phyloP scores from a whole-genome alignment of 1,140 invertebrate species.

The Himalopsyche phryganea region DNA sequence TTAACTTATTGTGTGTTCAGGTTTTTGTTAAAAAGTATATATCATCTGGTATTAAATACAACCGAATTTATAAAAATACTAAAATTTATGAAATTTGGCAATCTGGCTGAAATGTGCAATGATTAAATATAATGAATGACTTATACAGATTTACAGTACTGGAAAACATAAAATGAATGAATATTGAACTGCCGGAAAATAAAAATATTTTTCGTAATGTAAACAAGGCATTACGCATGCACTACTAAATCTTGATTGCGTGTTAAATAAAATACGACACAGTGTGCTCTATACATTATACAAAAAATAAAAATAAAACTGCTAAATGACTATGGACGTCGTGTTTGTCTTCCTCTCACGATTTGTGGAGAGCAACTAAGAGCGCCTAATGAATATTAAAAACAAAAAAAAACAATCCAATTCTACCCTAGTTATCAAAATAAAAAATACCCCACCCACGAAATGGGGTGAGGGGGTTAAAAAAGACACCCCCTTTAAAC shows the following conservation, averaged over 20 bases:
- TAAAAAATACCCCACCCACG: conserved; percentile 50
- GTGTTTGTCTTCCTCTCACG: conserved; percentile 24
- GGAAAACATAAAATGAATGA: no score
- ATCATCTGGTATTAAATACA: no score
- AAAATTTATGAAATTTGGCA: no score
- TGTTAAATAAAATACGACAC: conserved; percentile 22
- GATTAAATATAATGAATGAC: no score
- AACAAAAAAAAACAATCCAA: conserved; percentile 35
- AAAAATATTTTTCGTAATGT: conserved; percentile 16
- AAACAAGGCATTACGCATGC: conserved; percentile 18
- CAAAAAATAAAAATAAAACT: conserved; percentile 18
- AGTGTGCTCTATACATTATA: conserved; percentile 10
- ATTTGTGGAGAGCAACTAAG: conserved; percentile 25
- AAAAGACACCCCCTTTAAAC: conserved; percentile 55
- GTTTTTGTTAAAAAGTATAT: no score
- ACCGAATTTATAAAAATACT: no score
- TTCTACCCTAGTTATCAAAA: conserved; percentile 48
- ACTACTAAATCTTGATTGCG: conserved; percentile 27
- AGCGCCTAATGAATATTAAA: conserved; percentile 34
- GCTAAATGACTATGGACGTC: conserved; percentile 13
- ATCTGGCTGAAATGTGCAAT: no score
- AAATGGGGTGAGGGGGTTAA: conserved; percentile 13
- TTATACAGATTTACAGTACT: no score
- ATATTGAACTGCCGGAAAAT: neutral
- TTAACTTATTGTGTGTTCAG: no score